Percentiles rank a stretch among this genome's conserved stretches.
phyloP scores from a whole-genome alignment of 2,113 vertebrate genomes.

The Mola mola region DNA sequence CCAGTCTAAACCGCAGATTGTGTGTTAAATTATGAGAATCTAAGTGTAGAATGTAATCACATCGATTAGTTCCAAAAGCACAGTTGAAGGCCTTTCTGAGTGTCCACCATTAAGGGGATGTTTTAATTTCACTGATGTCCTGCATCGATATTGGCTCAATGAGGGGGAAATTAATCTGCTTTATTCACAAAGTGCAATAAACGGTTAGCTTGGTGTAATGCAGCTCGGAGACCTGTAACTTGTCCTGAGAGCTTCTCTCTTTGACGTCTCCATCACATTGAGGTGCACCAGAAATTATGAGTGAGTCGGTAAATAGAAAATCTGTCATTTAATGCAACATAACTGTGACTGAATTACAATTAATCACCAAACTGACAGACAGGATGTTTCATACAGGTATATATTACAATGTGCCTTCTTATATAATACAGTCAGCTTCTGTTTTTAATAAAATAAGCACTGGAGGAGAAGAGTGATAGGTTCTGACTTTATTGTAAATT shows the following conservation, averaged over 20 bases:
- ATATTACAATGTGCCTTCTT: slow-evolving; percentile 96
- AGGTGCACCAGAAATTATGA: slow-evolving; percentile 49
- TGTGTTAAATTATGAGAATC: neutral
- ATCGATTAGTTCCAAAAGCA: neutral
- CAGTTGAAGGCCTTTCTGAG: neutral
- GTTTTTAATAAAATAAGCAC: slow-evolving; percentile 86
- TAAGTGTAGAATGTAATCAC: neutral
- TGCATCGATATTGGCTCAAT: neutral
- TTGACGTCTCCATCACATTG: neutral
- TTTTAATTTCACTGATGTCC: neutral
- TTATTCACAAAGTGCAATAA: too few species aligned
- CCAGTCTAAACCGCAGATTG: too few species aligned
- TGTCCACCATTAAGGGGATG: neutral
- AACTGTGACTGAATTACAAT: slow-evolving; percentile 90
- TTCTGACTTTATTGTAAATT: slow-evolving; percentile 81
- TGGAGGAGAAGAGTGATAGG: slow-evolving; percentile 73
- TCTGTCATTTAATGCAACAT: slow-evolving; percentile 91
- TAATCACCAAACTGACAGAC: slow-evolving; percentile 88
- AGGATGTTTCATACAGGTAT: slow-evolving; percentile 90
- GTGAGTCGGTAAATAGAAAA: slow-evolving; percentile 89
- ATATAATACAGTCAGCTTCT: slow-evolving; percentile 93
- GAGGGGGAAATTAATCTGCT: too few species aligned
- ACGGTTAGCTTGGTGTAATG: neutral
- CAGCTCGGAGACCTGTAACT: neutral
- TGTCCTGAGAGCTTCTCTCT: neutral